Evolutionary conservation across 2,797 vertebrate species (phyloP), one percentile per base, ranked within the genome.

Genomic region (Alca torda): DNA sequence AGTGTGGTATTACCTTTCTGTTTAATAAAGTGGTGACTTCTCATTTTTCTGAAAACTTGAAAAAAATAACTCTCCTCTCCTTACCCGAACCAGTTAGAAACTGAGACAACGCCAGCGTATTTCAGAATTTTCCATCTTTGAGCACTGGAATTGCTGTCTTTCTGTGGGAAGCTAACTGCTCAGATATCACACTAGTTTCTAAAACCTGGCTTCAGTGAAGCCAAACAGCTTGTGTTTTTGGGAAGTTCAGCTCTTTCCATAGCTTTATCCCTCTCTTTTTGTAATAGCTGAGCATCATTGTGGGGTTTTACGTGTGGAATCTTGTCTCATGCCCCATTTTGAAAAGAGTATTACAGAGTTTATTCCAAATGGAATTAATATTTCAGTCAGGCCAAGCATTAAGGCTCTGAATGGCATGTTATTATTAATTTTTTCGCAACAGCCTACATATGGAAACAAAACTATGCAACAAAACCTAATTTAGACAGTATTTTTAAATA

Each of bases 331-430:
- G 17, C 72, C 96, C 20, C 10, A 14, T 87, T 86, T 83, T 41
- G 43, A 69, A 57, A 15, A 53, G 26, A 67, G 9, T 35, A 26
- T 92, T 87, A 51, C 4, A 79, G 82, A 94, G 9, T 76, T 79
- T 82, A 75, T 96, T 93, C 65, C 43, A 82, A 84, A 23, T 81
- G 67, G 33, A 72, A 88, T 94, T 78, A 93, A 69, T 91, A 73
- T 70, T 95, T 96, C 43, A 72, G 85, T 91, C 79, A 77, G 28
- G 13, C 65, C 17, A 60, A 85, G 73, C 56, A 48, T 84, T 84
- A 78, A 89, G 76, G 37, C 50, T 87, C 33, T 79, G 72, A 60
- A 83, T 87, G 41, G 14, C 56, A 45, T 35, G n/a, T 85, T 76
- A 11, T 69, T 81, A 51, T 25, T 81, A 30, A 13, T 61, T 60